Evolutionary conservation across 2,797 vertebrate species (phyloP).

Genomic region (Siniperca undulata): DNA sequence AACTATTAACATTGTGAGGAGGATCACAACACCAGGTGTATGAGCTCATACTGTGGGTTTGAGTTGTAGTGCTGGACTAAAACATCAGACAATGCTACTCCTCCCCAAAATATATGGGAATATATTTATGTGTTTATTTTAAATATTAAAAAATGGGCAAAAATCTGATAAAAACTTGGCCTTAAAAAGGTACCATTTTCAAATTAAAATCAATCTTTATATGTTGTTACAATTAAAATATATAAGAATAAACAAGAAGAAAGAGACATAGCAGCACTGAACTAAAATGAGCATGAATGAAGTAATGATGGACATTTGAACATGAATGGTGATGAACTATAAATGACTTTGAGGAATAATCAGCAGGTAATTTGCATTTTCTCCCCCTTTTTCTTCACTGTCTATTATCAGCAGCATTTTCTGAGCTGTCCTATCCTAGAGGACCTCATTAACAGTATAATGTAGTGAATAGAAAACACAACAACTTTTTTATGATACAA

Average conservation of each 20-base stretch:
- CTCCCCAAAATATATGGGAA: not conserved
- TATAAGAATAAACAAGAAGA: not conserved
- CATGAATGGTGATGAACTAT: not conserved
- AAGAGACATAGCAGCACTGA: not conserved
- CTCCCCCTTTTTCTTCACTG: not conserved
- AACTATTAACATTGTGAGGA: conserved; percentile 30
- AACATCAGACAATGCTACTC: not conserved
- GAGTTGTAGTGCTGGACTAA: not conserved
- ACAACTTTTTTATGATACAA: not conserved
- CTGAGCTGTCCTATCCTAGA: not conserved
- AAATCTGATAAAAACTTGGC: not conserved
- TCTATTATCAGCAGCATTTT: not conserved
- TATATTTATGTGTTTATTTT: not conserved
- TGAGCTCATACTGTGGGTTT: conserved; percentile 29
- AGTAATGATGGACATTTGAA: not conserved
- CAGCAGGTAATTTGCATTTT: not conserved
- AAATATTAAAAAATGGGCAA: not conserved
- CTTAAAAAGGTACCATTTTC: not conserved
- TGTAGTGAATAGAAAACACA: not conserved
- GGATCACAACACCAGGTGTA: conserved; percentile 40
- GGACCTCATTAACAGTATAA: not conserved
- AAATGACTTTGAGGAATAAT: not conserved
- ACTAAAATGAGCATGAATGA: not conserved
- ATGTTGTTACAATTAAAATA: not conserved
- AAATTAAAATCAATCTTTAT: not conserved